Evolutionary conservation across 2,888 invertebrate genomes (phyloP), one percentile per base, ranked within the genome.

Genomic region (Watsonalla cultraria): DNA sequence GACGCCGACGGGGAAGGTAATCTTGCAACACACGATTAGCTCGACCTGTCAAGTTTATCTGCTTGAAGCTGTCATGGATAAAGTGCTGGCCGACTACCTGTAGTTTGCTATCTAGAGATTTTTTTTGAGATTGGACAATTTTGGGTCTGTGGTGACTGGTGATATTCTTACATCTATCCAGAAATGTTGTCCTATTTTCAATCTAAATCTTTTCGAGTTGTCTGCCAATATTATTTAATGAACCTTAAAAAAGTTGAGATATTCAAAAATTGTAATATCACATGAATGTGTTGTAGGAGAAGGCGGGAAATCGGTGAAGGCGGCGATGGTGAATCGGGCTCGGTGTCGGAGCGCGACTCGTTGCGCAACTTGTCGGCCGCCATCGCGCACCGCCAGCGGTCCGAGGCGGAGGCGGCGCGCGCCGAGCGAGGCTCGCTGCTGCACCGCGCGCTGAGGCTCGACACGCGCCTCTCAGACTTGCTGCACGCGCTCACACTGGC

Each of bases 341-440:
- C 80, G 58, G 90, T 65, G 66, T 87, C 88, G 7, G 90, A 91
- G 65, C 92, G 92, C 64, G 95, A 95, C 72, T 96, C 95, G 46
- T 91, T 96, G 46, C 95, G 95, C 69, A 95, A 94, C 78, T 84
- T 96, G 7, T 95, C 96, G 0, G 95, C 95, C 66, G 95, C 96
- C 52, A 95, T 96, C 74, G 91, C 94, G 51, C 92, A 93, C 72
- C 92, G 96, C 0, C 95, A 95, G 70, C 93, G 93, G 63, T 91
- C 92, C 58, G 94, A 47, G 24, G 24, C 42, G 11, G 49, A 94
- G 74, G 90, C 92, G 49, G 92, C 92, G 73, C 93, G 90, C 68
- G 83, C 78, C 57, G 86, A 77, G 77, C 80, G 79, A 67, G 86
- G 80, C 50, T 67, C 78, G 57, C 74, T 76, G 65, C 66, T 76